Conservation (phyloP, 2,113 vertebrate genomes). For the Regulus satrapa region DNA sequence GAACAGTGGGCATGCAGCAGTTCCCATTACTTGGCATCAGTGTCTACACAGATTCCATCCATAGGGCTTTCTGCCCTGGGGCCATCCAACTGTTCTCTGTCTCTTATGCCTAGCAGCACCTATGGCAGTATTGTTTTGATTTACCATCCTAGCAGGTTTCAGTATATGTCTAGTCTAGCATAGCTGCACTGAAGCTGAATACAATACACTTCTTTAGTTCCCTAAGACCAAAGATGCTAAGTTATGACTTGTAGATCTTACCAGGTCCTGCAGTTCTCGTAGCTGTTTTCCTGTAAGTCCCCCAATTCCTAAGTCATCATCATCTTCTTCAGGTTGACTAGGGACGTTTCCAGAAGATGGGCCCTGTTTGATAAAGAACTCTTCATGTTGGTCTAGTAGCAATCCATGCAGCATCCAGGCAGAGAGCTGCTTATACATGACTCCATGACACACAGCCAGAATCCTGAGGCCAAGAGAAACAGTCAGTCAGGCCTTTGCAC, state of each 20-base stretch:
- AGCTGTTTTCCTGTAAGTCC: conserved; percentile 95
- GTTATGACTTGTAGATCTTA: conserved; percentile 44
- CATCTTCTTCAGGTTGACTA: conserved; percentile 89
- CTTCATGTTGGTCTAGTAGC: conserved; percentile 92
- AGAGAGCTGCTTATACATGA: conserved; percentile 98
- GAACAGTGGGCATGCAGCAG: not conserved
- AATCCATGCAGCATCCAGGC: conserved; percentile 98
- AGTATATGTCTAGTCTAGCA: not conserved
- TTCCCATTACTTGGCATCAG: not conserved
- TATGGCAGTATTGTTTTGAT: not conserved
- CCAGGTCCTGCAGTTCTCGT: conserved; percentile 93
- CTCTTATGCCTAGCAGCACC: not conserved
- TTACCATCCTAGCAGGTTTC: not conserved
- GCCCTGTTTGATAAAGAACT: conserved; percentile 95
- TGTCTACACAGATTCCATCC: rapidly evolving
- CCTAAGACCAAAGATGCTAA: not conserved
- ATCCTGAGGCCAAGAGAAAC: conserved; percentile 75
- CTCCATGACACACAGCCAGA: conserved; percentile 92
- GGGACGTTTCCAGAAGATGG: conserved; percentile 83
- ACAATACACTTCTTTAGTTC: not conserved
- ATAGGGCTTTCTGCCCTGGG: not conserved
- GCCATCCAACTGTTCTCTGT: not conserved
- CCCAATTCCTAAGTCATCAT: conserved; percentile 93
- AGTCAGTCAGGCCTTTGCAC: not conserved
- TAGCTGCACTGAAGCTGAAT: not conserved